Evolutionary conservation across 2,113 vertebrate species (phyloP), one percentile per base, ranked within the genome.

Genomic region (Gymnarchus niloticus): DNA sequence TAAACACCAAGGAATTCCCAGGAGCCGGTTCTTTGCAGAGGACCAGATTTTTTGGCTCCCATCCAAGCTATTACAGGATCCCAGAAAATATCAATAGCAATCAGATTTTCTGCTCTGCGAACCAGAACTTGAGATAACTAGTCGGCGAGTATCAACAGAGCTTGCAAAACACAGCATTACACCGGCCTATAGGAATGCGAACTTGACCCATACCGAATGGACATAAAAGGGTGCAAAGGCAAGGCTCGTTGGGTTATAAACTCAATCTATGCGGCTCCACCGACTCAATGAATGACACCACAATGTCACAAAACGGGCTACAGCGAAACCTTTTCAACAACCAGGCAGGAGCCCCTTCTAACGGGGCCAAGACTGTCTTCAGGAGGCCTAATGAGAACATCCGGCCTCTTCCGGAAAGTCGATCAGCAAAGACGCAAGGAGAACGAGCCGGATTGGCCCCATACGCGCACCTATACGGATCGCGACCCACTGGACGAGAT

Each of bases 81-180:
- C 87, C 87, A 88, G 83, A 83, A 92, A 90, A 91, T 89, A 88
- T 90, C 88, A 81, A 89, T 86, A 84, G 86, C 85, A 88, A 91
- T 86, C 88, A 88, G 91, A 92, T 92, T 91, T 91, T 94, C 90
- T 92, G 88, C 89, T 93, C 90, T 78, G 87, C 33, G 9, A 87
- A 93, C 90, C 91, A 91, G 89, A 91, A 90, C 90, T 88, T 83
- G 87, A 90, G 89, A 92, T 91, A 92, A 91, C 91, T 89, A 90
- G 90, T 87, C 89, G 90, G 90, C 87, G 90, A 91, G 90, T 87
- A 91, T 91, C 90, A 91, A 92, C 91, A 90, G 91, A 92, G 88
- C 90, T 92, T 85, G 86, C 92, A 92, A 93, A 91, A 90, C 92
- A 92, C 88, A 92, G 91, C 90, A 93, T 93, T 92, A 92, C 91